These are phyloP conservation scores for Tauraco erythrolophus DNA, from an alignment of 2,113 vertebrate genomes.

Conservation along the genomic window DNA sequence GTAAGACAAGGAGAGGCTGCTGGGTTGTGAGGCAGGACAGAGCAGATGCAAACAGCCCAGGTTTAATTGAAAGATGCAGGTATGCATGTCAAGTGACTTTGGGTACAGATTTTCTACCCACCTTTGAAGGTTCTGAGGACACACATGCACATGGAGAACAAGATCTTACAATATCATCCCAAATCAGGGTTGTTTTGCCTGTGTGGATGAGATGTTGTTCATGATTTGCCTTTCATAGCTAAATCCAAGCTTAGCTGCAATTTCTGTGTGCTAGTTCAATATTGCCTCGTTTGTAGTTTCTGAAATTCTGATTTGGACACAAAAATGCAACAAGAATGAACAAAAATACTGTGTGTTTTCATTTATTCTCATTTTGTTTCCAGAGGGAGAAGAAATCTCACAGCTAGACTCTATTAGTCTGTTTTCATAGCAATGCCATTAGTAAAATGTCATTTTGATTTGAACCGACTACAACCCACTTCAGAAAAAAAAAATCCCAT, in stretches of 20 bases:
- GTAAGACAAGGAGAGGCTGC: not conserved
- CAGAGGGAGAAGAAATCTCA: not conserved
- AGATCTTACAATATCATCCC: fast-evolving
- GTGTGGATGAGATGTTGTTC: fast-evolving
- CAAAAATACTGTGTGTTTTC: not conserved
- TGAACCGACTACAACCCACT: not conserved
- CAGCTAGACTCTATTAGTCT: not conserved
- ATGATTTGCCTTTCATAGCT: not conserved
- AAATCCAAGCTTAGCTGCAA: not conserved
- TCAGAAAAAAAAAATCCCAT: not conserved
- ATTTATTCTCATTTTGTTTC: not conserved
- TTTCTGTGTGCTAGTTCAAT: not conserved
- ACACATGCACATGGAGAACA: not conserved
- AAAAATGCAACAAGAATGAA: not conserved
- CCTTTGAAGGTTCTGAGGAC: not conserved
- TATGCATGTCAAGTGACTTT: fast-evolving
- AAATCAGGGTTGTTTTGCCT: not conserved
- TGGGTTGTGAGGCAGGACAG: not conserved
- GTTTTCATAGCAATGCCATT: not conserved
- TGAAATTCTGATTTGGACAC: not conserved
- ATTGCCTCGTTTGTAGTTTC: not conserved
- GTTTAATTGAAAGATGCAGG: not conserved
- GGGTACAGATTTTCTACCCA: not conserved
- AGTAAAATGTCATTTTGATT: constrained; percentile 19
- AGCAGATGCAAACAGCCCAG: not conserved